Evolutionary conservation across 23 tunicate genomes (phyloP).

Genomic region (Ascidia mentula): DNA sequence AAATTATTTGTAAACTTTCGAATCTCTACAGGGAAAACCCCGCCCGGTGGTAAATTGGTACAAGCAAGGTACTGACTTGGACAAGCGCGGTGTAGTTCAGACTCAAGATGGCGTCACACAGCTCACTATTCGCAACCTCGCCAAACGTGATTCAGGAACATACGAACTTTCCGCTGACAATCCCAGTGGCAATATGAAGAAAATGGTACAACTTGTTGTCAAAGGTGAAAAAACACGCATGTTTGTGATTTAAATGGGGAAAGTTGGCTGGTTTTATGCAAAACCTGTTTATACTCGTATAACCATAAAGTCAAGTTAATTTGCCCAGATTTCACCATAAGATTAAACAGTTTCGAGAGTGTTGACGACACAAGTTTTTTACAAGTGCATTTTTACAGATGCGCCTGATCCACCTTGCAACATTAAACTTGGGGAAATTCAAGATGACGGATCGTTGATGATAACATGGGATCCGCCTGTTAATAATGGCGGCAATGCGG

Average conservation of each 20-base stretch:
- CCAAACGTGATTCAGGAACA: conserved; percentile 77
- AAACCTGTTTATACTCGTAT: too few relatives aligned
- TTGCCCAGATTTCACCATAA: too few relatives aligned
- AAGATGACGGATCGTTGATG: conserved; percentile 74
- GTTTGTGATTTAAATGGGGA: background rate
- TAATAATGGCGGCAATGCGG: conserved; percentile 86
- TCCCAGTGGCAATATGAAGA: conserved; percentile 62
- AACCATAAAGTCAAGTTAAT: too few relatives aligned
- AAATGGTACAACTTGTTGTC: conserved; percentile 50
- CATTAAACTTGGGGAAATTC: conserved; percentile 85
- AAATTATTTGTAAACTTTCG: background rate
- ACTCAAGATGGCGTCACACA: conserved; percentile 71
- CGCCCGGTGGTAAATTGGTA: conserved; percentile 64
- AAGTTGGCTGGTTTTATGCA: background rate
- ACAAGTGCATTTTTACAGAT: conserved; percentile 50
- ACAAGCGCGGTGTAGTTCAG: conserved; percentile 67
- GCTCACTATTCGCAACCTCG: conserved; percentile 73
- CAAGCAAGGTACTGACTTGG: conserved; percentile 78
- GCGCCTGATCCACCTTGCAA: conserved; percentile 96
- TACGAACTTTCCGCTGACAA: conserved; percentile 62
- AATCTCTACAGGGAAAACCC: conserved; percentile 77
- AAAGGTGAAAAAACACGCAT: conserved; percentile 27
- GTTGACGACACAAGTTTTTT: too few relatives aligned
- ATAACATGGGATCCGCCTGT: conserved; percentile 85
- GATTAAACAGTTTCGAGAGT: too few relatives aligned